phyloP scores from a whole-genome alignment of 2,888 invertebrate species.

The Scaptomyza caliginosa region DNA sequence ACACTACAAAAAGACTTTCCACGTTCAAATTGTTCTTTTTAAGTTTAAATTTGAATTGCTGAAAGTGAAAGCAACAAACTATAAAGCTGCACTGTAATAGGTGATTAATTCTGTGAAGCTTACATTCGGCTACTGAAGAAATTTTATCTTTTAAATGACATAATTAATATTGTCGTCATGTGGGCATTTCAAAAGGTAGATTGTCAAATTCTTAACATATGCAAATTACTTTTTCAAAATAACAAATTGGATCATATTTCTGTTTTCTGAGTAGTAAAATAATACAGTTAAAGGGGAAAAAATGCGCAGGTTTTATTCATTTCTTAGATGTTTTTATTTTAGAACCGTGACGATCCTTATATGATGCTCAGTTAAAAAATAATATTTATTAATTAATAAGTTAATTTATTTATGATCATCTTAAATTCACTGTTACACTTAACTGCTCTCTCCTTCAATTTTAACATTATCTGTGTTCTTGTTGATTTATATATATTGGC shows the following conservation, averaged over 20 bases:
- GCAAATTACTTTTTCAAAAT: not conserved
- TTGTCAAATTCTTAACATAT: not conserved
- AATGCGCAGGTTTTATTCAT: too few species aligned
- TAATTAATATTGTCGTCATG: not conserved
- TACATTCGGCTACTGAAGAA: not conserved
- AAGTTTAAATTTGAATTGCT: not conserved
- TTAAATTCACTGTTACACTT: not conserved
- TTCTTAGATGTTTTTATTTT: too few species aligned
- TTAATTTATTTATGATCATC: not conserved
- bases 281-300: too few species aligned
- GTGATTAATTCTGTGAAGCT: not conserved
- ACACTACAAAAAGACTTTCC: not conserved
- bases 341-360: too few species aligned
- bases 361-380: too few species aligned
- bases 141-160: constrained; percentile 4
- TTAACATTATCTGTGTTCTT: not conserved
- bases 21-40: not conserved
- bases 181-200: not conserved
- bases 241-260: not conserved
- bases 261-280: too few species aligned
- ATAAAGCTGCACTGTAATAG: not conserved
- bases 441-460: not conserved
- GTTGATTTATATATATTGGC: not conserved
- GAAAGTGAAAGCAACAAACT: not conserved
- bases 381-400: not conserved